A percentile compares a stretch with the other conserved stretches of the same genome.
Conservation (phyloP, 2,888 invertebrate genomes). For the Ophion slaviceki region DNA sequence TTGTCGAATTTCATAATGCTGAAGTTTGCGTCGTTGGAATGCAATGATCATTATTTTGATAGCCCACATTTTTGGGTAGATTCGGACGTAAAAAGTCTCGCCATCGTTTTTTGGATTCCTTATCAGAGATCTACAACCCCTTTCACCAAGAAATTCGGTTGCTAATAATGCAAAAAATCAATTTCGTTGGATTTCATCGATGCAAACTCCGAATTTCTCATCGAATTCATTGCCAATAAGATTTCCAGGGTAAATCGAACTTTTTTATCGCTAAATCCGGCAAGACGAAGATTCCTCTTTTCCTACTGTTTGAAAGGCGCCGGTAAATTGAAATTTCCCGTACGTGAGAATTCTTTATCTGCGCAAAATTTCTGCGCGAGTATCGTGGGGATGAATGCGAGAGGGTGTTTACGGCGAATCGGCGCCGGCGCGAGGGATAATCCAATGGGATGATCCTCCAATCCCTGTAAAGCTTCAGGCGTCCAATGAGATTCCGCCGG, state of each 20-base stretch:
- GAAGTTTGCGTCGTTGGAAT: too few relatives aligned
- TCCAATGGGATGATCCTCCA: constrained; percentile 83
- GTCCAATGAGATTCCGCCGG: constrained; percentile 71
- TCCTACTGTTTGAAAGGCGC: not conserved
- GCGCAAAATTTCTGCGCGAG: not conserved
- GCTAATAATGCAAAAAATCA: too few relatives aligned
- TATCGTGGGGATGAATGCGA: constrained; percentile 36
- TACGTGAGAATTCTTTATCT: not conserved
- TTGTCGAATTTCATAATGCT: not conserved
- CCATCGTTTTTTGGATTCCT: too few relatives aligned
- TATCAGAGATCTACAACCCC: too few relatives aligned
- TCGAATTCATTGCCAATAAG: too few relatives aligned
- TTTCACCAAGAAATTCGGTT: too few relatives aligned
- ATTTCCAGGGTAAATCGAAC: not conserved
- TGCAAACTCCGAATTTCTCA: too few relatives aligned
- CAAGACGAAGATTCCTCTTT: not conserved
- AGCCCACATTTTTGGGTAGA: too few relatives aligned
- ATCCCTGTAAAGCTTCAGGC: constrained; percentile 74
- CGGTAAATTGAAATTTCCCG: not conserved
- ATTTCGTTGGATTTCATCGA: too few relatives aligned
- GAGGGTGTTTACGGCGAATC: constrained; percentile 34
- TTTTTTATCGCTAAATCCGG: not conserved
- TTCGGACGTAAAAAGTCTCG: too few relatives aligned
- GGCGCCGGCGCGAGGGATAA: constrained; percentile 81
- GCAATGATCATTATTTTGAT: too few relatives aligned